Conservation (phyloP, 2,888 invertebrate genomes). For the Polyommatus iphigenia region DNA sequence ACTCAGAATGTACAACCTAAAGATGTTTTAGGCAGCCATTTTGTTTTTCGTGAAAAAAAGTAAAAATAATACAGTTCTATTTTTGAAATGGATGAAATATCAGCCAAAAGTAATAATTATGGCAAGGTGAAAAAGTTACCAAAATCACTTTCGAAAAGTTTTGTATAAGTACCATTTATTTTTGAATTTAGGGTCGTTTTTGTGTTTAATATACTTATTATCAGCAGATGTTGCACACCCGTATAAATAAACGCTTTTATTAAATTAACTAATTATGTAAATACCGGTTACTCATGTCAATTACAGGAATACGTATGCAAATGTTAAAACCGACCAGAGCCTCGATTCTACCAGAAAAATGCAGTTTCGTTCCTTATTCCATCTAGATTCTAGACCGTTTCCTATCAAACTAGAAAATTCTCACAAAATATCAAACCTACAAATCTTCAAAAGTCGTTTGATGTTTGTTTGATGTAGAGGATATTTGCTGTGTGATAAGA, state of each 20-base stretch:
- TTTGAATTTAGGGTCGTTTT: background rate
- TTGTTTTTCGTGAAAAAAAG: background rate
- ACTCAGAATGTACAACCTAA: slow-evolving; percentile 6
- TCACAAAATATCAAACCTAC: background rate
- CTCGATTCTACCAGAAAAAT: background rate
- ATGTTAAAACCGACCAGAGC: slow-evolving; percentile 35
- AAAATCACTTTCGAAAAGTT: background rate
- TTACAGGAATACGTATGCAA: slow-evolving; percentile 32
- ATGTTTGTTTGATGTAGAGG: background rate
- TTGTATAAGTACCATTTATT: background rate
- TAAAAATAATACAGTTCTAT: background rate
- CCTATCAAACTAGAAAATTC: background rate
- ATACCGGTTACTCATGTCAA: slow-evolving; percentile 27
- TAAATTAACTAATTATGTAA: slow-evolving; percentile 25
- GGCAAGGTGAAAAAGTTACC: background rate
- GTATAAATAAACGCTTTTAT: slow-evolving; percentile 7
- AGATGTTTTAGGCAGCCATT: background rate
- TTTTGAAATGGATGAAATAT: background rate
- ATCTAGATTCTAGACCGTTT: too few species aligned
- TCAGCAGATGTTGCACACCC: slow-evolving; percentile 23
- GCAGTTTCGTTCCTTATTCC: background rate
- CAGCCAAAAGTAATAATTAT: background rate
- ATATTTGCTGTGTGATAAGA: background rate
- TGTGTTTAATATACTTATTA: background rate
- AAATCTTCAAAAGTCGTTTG: background rate